Base-by-base conservation (phyloP, 2,888 invertebrate species). In the Protonemura montana region DNA sequence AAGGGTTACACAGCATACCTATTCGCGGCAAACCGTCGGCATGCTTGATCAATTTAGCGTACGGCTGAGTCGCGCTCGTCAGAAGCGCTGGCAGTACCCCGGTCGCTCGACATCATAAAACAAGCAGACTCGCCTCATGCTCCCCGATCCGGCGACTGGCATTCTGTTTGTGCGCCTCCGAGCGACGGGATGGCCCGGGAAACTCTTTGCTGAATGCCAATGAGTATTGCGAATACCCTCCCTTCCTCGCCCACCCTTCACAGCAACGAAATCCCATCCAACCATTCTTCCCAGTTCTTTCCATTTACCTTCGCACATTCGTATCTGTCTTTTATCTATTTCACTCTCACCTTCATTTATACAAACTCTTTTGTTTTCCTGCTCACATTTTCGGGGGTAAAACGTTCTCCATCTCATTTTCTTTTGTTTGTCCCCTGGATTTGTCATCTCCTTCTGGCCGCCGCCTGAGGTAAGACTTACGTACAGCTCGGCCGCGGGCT, bases 331-430 rank as follows among this genome's bases (percentile, higher is more conserved):
- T 85, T 59, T 81, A 80, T 85, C 85, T 59, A 80, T 85, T 81
- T 85, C 81, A 30, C 82, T 86, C 77, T 84, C 78, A 77, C 81
- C 85, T 42, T 80, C 86, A 29, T 78, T 76, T 86, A 83, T 30
- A 82, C 76, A 59, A 28, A 29, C 29, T 21, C 27, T 82, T 78
- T 30, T 82, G 76, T 82, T 83, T 81, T 82, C 35, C 30, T 76
- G n/a, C n/a, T 85, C 81, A 82, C 28, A 81, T 76, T 87, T 85
- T 85, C 35, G 42, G 42, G 27, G 27, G 27, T 82, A 27, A 76
- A 85, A 76, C 85, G 85, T 82, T 77, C 41, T 82, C 82, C 82
- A 85, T 87, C 85, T 82, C 42, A 85, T 83, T 85, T 26, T 80
- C 84, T 28, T 80, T 84, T 86, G 84, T 81, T 86, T 86, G 13